Evolutionary conservation across 2,113 vertebrate species (phyloP), one percentile per base, ranked within the genome.

Genomic region (Pedetes capensis): DNA sequence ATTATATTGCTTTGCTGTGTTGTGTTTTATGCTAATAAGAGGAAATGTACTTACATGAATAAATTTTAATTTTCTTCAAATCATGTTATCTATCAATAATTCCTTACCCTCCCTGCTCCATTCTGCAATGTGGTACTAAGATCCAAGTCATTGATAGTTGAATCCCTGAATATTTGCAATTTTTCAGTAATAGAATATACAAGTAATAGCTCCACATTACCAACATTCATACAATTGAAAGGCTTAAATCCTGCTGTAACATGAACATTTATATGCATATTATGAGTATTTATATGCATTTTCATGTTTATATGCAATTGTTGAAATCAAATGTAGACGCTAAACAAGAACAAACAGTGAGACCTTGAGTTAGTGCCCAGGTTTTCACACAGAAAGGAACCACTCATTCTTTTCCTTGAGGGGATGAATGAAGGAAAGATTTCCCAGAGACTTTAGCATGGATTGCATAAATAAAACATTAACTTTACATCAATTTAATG

Each of bases 1-100:
- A 59, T 27, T 95, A n/a, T 32, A 82, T 97, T 97, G 93, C 42
- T 94, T 53, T 42, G 59, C 20, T n/a, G 61, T 71, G 91, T 37
- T 75, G 76, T 94, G 20, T 87, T 94, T 90, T 71, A 83, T 68
- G 72, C 27, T 88, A 57, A 57, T 53, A 84, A 22, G 2, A 74
- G 49, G 82, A 23, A 72, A 95, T 89, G 39, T 55, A 74, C 25
- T 92, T 94, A 42, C 0, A 74, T 61, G 92, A 88, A 66, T 81
- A 95, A 85, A 17, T 10, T 6, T 17, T 82, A 49, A 23, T 71
- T 95, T 74, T 83, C 34, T 85, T 85, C 29, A 84, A 32, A 93
- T 91, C n/a, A n/a, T n/a, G n/a, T 91, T 84, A 61, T 61, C 59
- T n/a, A 63, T 87, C 76, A 71, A 61, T 39, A 88, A 94, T 71